Percentiles rank a stretch among this genome's conserved stretches.
phyloP scores from a whole-genome alignment of 1,140 invertebrate species.

The Drosophila trapezifrons region DNA sequence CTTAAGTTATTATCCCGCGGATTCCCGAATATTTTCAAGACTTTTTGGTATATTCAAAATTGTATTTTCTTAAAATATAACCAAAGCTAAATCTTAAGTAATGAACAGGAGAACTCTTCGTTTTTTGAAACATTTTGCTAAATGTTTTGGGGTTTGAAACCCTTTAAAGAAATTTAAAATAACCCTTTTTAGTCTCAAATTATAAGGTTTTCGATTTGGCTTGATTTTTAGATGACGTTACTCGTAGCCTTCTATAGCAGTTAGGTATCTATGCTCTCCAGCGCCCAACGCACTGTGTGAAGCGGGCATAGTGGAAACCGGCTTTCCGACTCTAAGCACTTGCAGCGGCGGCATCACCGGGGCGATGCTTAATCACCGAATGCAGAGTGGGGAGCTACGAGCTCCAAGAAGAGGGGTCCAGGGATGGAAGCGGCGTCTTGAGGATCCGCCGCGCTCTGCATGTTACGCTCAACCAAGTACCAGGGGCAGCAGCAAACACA shows the following conservation, averaged over 20 bases:
- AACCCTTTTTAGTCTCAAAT: too few species aligned
- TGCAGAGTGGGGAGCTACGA: constrained; percentile 2
- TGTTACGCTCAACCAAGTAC: constrained; percentile 58
- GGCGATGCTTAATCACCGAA: constrained; percentile 43
- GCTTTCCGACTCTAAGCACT: constrained; percentile 43
- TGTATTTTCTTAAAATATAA: constrained; percentile 1
- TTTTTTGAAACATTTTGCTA: too few species aligned
- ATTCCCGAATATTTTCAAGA: constrained; percentile 2
- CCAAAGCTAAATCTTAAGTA: background rate
- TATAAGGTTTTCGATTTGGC: too few species aligned
- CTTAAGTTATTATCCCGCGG: constrained; percentile 18
- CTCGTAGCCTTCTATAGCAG: background rate
- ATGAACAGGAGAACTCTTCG: background rate
- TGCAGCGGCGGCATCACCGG: constrained; percentile 24
- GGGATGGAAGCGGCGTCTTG: constrained; percentile 24
- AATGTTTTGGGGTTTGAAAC: too few species aligned
- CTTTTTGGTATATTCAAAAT: background rate
- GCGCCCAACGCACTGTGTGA: background rate
- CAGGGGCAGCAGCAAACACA: constrained; percentile 28
- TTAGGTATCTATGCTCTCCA: background rate
- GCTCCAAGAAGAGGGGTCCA: background rate
- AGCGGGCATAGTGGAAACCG: constrained; percentile 31
- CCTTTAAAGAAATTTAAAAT: background rate
- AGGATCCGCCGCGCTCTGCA: constrained; percentile 34
- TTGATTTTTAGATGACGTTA: background rate